Evolutionary conservation across 2,113 vertebrate genomes (phyloP).

Genomic region (Myrmophylax atrothorax): DNA sequence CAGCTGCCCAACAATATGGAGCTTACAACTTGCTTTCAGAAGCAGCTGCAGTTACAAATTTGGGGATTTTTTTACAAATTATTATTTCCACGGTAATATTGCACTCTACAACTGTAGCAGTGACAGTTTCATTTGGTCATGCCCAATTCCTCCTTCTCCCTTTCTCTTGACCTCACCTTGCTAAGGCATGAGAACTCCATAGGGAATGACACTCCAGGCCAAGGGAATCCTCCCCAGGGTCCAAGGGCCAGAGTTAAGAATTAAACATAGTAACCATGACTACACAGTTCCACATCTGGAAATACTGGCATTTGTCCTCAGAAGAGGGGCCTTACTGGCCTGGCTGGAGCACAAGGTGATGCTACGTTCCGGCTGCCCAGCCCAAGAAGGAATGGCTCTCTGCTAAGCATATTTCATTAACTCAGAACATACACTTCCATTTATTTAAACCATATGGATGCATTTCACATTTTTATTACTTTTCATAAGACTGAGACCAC

Average conservation of each 20-base stretch:
- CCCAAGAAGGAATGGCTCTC: background rate
- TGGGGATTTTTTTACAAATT: background rate
- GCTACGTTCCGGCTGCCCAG: background rate
- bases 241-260: background rate
- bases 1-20: fast-evolving
- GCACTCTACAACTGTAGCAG: fast-evolving
- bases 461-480: background rate
- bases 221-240: background rate
- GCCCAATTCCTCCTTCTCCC: background rate
- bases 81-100: background rate
- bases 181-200: background rate
- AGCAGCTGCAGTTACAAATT: background rate
- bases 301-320: background rate
- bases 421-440: background rate
- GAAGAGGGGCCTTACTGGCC: background rate
- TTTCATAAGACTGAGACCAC: background rate
- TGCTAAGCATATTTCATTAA: background rate
- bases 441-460: conserved; percentile 6
- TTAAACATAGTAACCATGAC: background rate
- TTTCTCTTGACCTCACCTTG: background rate
- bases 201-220: background rate
- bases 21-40: background rate
- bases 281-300: background rate
- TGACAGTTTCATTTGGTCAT: background rate
- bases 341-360: background rate